Evolutionary conservation across 2,888 invertebrate species (phyloP).

Genomic region (Autographa gamma): DNA sequence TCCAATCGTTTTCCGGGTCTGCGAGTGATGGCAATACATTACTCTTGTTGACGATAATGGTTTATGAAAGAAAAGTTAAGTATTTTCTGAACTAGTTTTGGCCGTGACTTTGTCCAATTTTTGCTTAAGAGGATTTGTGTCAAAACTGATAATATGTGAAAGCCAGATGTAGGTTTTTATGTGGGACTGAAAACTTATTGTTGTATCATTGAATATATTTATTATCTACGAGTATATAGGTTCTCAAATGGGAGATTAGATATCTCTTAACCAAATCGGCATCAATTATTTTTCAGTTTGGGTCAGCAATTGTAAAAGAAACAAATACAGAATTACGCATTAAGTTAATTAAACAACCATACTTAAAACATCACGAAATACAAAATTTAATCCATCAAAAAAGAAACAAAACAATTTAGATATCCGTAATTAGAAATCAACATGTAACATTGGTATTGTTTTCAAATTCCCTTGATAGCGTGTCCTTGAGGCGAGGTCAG

Average conservation of each 20-base stretch:
- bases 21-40: not conserved
- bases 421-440: constrained; percentile 11
- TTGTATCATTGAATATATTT: no score
- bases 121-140: not conserved
- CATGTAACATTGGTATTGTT: constrained; percentile 19
- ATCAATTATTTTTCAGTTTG: no score
- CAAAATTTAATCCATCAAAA: not conserved
- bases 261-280: no score
- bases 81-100: not conserved
- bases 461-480: constrained; percentile 24
- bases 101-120: not conserved
- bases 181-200: no score
- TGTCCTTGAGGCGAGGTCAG: constrained; percentile 43
- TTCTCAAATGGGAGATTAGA: no score
- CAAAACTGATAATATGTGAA: no score
- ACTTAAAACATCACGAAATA: not conserved
- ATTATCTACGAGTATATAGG: no score
- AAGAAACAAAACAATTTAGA: constrained; percentile 14
- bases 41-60: not conserved
- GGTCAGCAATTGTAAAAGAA: no score
- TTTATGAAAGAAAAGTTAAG: not conserved
- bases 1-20: not conserved
- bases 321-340: not conserved
- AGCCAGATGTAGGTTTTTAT: no score
- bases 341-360: not conserved